These are phyloP conservation scores for Ommatoiulus sabulosus DNA, from an alignment of 2,888 invertebrate genomes.

Conservation along the genomic window DNA sequence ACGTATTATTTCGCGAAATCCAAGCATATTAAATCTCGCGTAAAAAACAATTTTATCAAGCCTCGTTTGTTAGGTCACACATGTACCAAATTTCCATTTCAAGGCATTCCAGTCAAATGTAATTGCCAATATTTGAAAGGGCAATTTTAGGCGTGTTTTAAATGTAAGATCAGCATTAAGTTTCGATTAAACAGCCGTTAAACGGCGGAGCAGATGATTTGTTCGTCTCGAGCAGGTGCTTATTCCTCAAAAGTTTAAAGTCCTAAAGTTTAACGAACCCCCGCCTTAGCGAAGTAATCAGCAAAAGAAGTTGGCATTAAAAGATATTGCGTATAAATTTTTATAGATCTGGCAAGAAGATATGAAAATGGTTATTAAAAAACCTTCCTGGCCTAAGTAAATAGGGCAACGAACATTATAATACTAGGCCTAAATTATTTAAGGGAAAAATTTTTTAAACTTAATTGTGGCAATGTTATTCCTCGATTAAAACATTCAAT, in stretches of 20 bases:
- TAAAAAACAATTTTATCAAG: not conserved
- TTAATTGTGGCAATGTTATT: too few species aligned
- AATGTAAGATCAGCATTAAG: too few species aligned
- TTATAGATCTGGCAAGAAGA: not conserved
- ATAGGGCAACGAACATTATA: not conserved
- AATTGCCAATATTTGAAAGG: not conserved
- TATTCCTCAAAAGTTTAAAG: too few species aligned
- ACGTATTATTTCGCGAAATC: too few species aligned
- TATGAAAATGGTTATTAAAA: not conserved
- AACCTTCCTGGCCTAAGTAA: not conserved
- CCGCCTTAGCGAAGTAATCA: not conserved
- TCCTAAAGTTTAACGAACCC: slow-evolving; percentile 10
- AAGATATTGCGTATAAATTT: not conserved
- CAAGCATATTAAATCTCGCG: not conserved
- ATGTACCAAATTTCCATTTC: too few species aligned
- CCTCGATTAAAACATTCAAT: too few species aligned
- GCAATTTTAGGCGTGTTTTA: too few species aligned
- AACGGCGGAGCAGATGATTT: not conserved
- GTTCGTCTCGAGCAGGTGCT: too few species aligned
- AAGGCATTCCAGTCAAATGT: not conserved
- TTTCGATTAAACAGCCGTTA: not conserved
- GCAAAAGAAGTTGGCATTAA: not conserved
- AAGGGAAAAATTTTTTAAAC: too few species aligned
- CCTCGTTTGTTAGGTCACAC: too few species aligned
- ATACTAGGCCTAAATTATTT: too few species aligned